phyloP scores from a whole-genome alignment of 2,113 vertebrate species.

The Corapipo altera region DNA sequence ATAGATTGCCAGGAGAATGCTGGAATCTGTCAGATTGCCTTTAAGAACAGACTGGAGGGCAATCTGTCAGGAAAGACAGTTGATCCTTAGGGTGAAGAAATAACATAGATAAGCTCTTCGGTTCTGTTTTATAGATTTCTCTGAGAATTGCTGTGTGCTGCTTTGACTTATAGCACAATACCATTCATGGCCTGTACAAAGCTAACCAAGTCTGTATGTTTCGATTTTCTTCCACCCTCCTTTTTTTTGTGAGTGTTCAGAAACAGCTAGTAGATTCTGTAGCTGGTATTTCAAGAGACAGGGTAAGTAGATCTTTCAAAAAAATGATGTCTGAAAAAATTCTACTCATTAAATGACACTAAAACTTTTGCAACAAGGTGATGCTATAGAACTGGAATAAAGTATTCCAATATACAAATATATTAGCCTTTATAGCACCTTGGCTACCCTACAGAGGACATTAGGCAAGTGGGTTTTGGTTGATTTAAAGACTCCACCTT shows the following conservation, averaged over 20 bases:
- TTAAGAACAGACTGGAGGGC: not conserved
- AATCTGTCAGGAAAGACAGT: not conserved
- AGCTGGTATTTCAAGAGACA: not conserved
- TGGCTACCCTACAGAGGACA: not conserved
- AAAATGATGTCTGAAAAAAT: not conserved
- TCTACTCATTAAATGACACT: not conserved
- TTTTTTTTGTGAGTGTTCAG: not conserved
- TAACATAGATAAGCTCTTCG: not conserved
- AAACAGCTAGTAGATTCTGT: not conserved
- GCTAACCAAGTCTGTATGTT: not conserved
- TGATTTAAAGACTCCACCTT: not conserved
- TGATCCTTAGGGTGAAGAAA: not conserved
- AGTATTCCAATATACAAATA: not conserved
- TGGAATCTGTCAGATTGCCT: not conserved
- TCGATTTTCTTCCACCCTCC: not conserved
- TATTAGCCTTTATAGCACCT: not conserved
- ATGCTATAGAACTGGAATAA: not conserved
- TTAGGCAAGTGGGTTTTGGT: not conserved
- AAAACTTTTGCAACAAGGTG: not conserved
- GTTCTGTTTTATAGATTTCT: not conserved
- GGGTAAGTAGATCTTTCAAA: not conserved
- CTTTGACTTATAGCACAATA: not conserved
- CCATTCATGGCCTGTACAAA: not conserved
- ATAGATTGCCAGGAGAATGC: not conserved
- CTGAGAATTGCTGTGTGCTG: not conserved